These are phyloP conservation scores for Tringa solitaria DNA, from an alignment of 2,113 vertebrate species.

Conservation along the genomic window DNA sequence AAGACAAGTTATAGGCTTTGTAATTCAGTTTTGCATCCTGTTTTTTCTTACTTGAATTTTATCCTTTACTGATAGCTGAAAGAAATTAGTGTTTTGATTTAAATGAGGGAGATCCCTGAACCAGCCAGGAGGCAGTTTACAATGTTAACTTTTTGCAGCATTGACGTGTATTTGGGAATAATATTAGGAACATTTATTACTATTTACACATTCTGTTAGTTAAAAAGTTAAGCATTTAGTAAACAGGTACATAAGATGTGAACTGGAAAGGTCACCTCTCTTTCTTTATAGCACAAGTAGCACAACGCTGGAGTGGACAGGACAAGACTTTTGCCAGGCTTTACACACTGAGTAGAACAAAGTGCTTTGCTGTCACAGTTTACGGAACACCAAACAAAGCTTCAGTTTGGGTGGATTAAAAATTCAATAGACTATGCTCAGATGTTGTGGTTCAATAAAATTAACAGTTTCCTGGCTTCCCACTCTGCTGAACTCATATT, in stretches of 20 bases:
- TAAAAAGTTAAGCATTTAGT: not conserved
- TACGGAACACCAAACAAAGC: not conserved
- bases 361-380: not conserved
- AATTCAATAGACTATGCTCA: not conserved
- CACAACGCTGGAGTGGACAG: not conserved
- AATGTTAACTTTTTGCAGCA: not conserved
- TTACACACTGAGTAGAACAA: not conserved
- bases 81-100: not conserved
- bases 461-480: not conserved
- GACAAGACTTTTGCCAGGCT: not conserved
- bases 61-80: not conserved
- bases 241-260: not conserved
- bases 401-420: not conserved
- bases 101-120: not conserved
- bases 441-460: not conserved
- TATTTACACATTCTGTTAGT: not conserved
- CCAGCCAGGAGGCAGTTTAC: not conserved
- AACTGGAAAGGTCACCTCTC: not conserved
- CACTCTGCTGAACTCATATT: not conserved
- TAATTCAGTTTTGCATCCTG: not conserved
- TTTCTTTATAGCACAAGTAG: not conserved
- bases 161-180: accelerated
- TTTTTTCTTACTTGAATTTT: not conserved
- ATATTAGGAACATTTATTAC: not conserved
- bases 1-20: not conserved